Base-by-base conservation (phyloP, 23 tunicate species). In the Trididemnum miniatum region DNA sequence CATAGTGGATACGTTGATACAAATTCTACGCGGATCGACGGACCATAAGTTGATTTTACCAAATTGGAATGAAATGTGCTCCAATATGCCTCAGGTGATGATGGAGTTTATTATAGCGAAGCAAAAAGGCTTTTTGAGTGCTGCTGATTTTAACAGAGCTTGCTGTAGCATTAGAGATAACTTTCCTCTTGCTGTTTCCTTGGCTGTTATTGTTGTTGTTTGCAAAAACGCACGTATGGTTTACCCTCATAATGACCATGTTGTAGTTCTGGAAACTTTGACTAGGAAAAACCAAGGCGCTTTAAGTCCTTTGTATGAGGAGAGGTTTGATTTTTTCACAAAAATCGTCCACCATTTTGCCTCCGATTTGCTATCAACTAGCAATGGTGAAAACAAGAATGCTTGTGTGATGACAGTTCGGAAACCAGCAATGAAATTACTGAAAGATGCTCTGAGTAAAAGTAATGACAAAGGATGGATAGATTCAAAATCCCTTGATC, bases 1-100 rank as follows among this genome's bases (percentile, higher is more conserved):
- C 31, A 51, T 84, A 33, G 89, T 88, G 23, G 88, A 87, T 76
- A 49, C 52, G 34, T 39, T 84, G 18, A 74, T 81, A 9, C 69
- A 66, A 1, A 51, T 64, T 15, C 35, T 87, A 34, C 83, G 89
- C 39, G 39, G 75, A 1, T 49, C 84, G 15, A 28, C 65, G 4
- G 98, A 93, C 33, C 66, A 80, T 22, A 59, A 54, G 36, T 62
- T 77, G 5, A 80, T 65, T 49, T 25, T 80, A 37, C 49, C 80
- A 51, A 88, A 88, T 33, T 93, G 98, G 98, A 62, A 84, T 29
- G 98, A 88, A 23, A 57, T 88, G 37, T 84, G 89, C 59, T 74
- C 34, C 5, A 88, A 93, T 74, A 52, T 93, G 35, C 92, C 98
- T 0, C 89, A 84, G 65, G 93, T 94, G 1, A 49, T 93, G 24